Evolutionary conservation across 2,113 vertebrate genomes (phyloP).

Genomic region (Salminus brasiliensis): DNA sequence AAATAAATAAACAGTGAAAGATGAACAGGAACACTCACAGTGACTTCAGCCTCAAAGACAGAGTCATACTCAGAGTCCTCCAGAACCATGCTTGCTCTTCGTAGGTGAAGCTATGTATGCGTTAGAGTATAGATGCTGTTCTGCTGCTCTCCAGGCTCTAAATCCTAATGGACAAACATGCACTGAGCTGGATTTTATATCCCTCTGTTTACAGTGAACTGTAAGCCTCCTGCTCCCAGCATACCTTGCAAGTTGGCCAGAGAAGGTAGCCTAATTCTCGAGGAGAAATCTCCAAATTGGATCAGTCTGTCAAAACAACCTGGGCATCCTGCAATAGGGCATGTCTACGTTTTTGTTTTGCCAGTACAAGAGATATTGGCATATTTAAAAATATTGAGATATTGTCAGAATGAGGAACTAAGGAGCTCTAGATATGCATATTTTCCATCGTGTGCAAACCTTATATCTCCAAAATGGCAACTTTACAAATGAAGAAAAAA

Average conservation of each 20-base stretch:
- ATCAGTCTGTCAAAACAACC: constrained; percentile 64
- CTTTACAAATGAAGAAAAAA: too few relatives aligned
- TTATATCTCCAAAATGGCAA: too few relatives aligned
- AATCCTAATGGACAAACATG: constrained; percentile 6
- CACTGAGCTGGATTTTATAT: constrained; percentile 67
- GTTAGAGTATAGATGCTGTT: constrained; percentile 23
- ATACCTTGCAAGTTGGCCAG: constrained; percentile 59
- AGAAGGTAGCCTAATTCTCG: constrained; percentile 64
- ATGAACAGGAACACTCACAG: constrained; percentile 44
- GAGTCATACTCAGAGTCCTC: constrained; percentile 75
- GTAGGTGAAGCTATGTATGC: constrained; percentile 33
- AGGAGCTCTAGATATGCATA: too few relatives aligned
- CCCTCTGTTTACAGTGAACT: constrained; percentile 59
- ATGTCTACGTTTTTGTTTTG: not conserved
- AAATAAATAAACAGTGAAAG: not conserved
- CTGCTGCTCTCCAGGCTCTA: constrained; percentile 17
- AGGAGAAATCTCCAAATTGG: constrained; percentile 70
- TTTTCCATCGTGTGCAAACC: too few relatives aligned
- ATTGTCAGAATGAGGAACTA: too few relatives aligned
- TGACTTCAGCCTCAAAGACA: constrained; percentile 76
- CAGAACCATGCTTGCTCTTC: constrained; percentile 80
- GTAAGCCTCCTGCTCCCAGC: constrained; percentile 64
- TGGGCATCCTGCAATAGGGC: constrained; percentile 1
- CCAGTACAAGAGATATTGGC: too few relatives aligned
- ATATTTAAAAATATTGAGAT: too few relatives aligned